Conservation (phyloP, 2,797 vertebrate genomes). For the Periparus ater region DNA sequence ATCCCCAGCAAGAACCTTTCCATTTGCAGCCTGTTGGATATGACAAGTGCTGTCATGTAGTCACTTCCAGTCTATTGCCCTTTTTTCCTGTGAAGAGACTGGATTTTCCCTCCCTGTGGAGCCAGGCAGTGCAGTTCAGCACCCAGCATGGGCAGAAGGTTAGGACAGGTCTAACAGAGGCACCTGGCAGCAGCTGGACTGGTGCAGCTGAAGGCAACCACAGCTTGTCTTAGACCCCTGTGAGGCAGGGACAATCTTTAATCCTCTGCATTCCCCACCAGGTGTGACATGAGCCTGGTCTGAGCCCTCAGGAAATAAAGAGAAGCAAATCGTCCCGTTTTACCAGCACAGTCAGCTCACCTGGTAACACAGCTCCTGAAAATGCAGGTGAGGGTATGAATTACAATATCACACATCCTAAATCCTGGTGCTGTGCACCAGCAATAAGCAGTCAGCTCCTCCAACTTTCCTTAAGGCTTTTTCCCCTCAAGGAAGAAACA, state of each 20-base stretch:
- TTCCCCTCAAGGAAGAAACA: background rate
- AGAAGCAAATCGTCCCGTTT: background rate
- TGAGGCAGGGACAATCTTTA: background rate
- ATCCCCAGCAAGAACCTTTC: background rate
- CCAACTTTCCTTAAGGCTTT: background rate
- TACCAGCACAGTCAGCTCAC: background rate
- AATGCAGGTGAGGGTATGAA: background rate
- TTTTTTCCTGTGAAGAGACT: background rate
- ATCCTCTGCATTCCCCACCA: too few relatives aligned
- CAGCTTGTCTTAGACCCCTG: background rate
- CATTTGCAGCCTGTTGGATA: background rate
- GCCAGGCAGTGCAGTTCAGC: background rate
- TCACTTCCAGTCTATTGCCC: constrained; percentile 51
- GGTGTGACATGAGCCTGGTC: rapidly evolving
- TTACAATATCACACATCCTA: background rate
- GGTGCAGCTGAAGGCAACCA: background rate
- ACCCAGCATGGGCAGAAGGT: background rate
- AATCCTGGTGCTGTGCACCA: background rate
- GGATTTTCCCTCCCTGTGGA: background rate
- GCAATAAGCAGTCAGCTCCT: background rate
- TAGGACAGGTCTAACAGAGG: background rate
- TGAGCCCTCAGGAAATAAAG: background rate
- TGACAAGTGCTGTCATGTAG: constrained; percentile 41
- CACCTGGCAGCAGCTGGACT: background rate
- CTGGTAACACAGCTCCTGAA: background rate